Base-by-base conservation (phyloP, 2,797 vertebrate species). In the Spinus olivaceus region DNA sequence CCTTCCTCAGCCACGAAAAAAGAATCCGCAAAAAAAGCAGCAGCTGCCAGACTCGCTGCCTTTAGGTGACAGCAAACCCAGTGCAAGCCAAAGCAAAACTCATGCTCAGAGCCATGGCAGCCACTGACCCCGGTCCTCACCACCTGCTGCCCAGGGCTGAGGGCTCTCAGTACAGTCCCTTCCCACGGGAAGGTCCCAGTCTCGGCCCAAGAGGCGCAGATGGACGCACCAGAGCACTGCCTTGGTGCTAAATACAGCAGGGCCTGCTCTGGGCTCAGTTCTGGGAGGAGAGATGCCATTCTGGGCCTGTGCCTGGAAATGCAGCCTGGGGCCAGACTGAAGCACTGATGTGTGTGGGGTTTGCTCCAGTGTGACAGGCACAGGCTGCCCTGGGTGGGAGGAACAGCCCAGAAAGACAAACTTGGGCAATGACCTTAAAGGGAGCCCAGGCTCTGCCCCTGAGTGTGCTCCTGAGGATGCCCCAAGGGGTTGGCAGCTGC, bases 301-400 rank as follows among this genome's bases (percentile, higher is more conserved):
- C 91, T 46, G 39, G 61, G 77, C 8, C 56, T 8, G 35, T 16
- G 72, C 82, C 85, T 81, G 65, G 25, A 59, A 71, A 67, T 2
- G 9, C 65, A 67, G 88, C 76, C 51, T 0, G 0, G 57, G 70
- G 78, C 42, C 1, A 3, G 60, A 64, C 8, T 44, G 72, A 44
- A 72, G 71, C 0, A 0, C 51, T 44, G 70, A 10, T 0, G 0
- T 12, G 39, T 1, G 0, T 1, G 23, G 25, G 71, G 41, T 20
- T 83, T 1, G 1, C 67, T 61, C 66, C 1, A 0, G 2, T 3
- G 1, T 17, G 78, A 77, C 0, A 17, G 56, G 33, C 63, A 49
- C 33, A 10, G 47, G 60, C n/a, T 76, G 67, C 64, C 51, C 39
- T 3, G 5, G 10, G 1, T 2, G 8, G 49, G 49, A 60, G 44